phyloP scores from a whole-genome alignment of 2,797 vertebrate species.

The Takifugu ocellatus region DNA sequence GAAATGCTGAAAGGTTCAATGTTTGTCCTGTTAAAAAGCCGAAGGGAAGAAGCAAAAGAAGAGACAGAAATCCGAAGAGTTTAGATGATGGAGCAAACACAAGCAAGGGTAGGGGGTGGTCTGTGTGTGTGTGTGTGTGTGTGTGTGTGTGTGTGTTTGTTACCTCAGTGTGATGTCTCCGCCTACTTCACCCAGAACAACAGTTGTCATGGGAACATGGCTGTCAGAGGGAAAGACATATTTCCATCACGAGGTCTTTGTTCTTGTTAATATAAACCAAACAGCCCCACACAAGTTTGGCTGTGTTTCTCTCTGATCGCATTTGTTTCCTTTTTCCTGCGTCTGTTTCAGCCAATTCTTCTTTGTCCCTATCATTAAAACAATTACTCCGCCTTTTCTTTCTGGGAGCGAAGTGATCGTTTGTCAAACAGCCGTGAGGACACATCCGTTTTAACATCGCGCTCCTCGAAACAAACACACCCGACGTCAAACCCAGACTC shows the following conservation, averaged over 20 bases:
- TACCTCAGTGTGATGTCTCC: constrained; percentile 34
- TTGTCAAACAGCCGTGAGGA: neutral
- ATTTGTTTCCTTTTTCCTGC: neutral
- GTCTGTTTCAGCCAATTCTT: constrained; percentile 1
- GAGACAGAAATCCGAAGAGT: constrained; percentile 24
- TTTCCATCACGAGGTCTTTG: constrained; percentile 58
- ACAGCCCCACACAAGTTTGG: constrained; percentile 25
- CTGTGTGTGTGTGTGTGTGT: neutral
- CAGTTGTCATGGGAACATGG: constrained; percentile 64
- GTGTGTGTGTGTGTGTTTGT: constrained; percentile 9
- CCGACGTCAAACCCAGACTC: no score
- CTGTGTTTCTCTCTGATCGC: constrained; percentile 29
- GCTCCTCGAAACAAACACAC: no score
- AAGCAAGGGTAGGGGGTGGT: no score
- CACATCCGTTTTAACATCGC: no score
- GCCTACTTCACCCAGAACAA: constrained; percentile 55
- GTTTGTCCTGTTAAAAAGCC: no score
- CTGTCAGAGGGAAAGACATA: constrained; percentile 62
- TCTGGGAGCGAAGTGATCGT: neutral
- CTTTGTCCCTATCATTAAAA: neutral
- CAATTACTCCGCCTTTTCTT: neutral
- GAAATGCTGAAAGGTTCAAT: constrained; percentile 37
- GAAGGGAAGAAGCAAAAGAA: no score
- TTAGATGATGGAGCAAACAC: constrained; percentile 20
- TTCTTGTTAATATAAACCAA: constrained; percentile 50